Conservation (phyloP, 2,113 vertebrate genomes). For the Globicephala melas region DNA sequence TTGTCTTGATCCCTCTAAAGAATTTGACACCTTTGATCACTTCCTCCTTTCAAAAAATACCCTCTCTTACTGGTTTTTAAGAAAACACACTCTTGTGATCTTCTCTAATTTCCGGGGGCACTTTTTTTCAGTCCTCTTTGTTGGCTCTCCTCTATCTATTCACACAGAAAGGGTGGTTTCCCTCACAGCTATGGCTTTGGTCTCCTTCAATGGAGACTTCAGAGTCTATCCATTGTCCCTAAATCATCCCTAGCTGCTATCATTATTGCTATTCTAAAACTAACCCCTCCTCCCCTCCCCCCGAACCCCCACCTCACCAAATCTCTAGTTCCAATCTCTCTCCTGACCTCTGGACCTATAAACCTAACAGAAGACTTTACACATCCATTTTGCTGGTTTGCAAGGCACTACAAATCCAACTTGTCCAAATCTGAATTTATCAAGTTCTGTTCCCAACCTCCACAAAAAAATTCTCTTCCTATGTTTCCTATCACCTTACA, state of each 20-base stretch:
- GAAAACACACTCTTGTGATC: not conserved
- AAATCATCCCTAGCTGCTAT: not conserved
- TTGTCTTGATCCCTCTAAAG: slow-evolving; percentile 3
- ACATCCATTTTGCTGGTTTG: not conserved
- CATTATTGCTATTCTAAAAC: not conserved
- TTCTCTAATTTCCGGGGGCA: not conserved
- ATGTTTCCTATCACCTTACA: not conserved
- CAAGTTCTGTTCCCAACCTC: not conserved
- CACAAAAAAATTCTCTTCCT: not conserved
- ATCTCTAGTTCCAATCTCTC: not conserved
- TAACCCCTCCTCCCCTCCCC: no score
- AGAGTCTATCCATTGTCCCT: not conserved
- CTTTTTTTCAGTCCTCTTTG: not conserved
- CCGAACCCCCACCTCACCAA: not conserved
- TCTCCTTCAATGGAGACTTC: not conserved
- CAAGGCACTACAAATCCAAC: not conserved
- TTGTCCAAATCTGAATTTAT: not conserved
- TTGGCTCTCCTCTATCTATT: not conserved
- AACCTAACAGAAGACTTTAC: not conserved
- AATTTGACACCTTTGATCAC: slow-evolving; percentile 2
- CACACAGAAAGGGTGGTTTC: not conserved
- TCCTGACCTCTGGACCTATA: not conserved
- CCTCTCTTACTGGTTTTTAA: not conserved
- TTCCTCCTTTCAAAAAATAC: not conserved
- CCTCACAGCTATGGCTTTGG: not conserved